Evolutionary conservation across 2,888 invertebrate species (phyloP), one percentile per base, ranked within the genome.

Genomic region (Dorcus hopei): DNA sequence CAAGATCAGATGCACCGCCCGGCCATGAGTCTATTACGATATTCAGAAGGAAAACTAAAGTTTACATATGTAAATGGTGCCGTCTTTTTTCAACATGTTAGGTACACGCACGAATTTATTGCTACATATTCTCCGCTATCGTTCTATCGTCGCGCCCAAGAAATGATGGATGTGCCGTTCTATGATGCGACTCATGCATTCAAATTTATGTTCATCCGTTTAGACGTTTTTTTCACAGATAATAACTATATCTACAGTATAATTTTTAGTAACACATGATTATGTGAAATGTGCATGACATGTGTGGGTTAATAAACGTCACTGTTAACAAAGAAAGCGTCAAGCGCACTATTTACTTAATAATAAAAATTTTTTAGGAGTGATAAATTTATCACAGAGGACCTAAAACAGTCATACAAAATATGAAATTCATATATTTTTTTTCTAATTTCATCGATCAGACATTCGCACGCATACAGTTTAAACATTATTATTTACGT

Each of bases 171-270:
- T 74, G 74, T 73, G 70, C 69, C 74, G 72, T 72, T 65, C 68
- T 68, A 57, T 57, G 67, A 63, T 71, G 67, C 71, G 69, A 72
- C 70, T 73, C 74, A 73, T 68, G 70, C 74, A 72, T 73, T 72
- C 65, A 71, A 72, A 75, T 74, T 74, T 75, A 74, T 74, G 72
- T 68, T 67, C 73, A 70, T 72, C 71, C 70, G 72, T 72, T 70
- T 62, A 61, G 52, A 53, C 11, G 40, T 49, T 53, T 53, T 53
- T 51, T 52, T 45, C 41, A 39, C 53, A 67, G 62, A 61, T 61
- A 54, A 58, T 62, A 61, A 58, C 64, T 58, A 64, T 58, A 66
- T 63, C 54, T 64, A 58, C 58, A 59, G 62, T 62, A 60, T 61
- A 48, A 47, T 51, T 45, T 57, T 57, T 51, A 52, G 47, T 47